Percentiles rank a stretch among this genome's conserved stretches.
These are phyloP conservation scores for Acleris sparsana DNA, from an alignment of 2,888 invertebrate species.

Conservation along the genomic window DNA sequence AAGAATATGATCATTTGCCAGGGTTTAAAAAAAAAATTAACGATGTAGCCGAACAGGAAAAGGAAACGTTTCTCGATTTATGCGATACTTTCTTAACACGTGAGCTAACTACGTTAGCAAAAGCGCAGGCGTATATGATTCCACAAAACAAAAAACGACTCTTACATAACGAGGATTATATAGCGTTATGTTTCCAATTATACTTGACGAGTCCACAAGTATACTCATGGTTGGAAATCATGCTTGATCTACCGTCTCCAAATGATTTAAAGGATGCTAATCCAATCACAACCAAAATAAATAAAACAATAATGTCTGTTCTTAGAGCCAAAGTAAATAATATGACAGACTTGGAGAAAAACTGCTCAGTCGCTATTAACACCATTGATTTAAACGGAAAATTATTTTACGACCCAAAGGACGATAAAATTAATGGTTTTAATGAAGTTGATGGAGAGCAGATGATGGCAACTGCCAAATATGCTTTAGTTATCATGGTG, in stretches of 20 bases:
- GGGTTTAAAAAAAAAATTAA: too few relatives aligned
- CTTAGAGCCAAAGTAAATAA: constrained; percentile 2
- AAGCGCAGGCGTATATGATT: neutral
- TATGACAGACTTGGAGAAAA: neutral
- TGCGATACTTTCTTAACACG: neutral
- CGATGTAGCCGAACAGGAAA: neutral
- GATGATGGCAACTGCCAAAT: neutral
- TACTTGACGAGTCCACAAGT: neutral
- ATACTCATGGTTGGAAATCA: neutral
- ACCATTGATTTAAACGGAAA: neutral
- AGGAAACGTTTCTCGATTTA: constrained; percentile 1
- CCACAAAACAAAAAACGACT: too few relatives aligned
- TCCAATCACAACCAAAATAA: neutral
- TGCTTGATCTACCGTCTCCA: neutral
- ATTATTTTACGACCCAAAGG: constrained; percentile 10
- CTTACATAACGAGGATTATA: neutral
- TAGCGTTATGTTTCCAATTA: neutral
- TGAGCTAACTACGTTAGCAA: neutral
- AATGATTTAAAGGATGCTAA: neutral
- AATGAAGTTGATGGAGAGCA: constrained; percentile 4
- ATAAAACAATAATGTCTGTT: neutral
- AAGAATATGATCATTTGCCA: too few relatives aligned
- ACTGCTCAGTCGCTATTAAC: neutral
- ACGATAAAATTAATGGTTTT: neutral
- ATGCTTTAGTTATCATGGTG: neutral